Evolutionary conservation across 2,888 invertebrate genomes (phyloP), one percentile per base, ranked within the genome.

Genomic region (Neelides folsomi): DNA sequence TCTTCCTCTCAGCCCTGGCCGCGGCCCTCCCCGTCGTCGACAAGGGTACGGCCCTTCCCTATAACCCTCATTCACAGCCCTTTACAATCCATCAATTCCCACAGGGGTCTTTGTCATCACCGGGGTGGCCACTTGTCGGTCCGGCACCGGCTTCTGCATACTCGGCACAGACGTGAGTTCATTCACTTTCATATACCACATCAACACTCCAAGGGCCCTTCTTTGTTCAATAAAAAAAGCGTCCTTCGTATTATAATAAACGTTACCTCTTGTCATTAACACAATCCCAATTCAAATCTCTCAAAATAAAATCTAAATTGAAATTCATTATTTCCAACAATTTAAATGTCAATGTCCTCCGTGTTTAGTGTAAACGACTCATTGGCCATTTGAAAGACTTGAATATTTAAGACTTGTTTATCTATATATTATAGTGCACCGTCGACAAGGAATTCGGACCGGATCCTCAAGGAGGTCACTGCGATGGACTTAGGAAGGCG

Each of bases 81-180:
- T 27, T 27, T 27, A 7, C 27, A 7, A 27, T 27, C 27, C 27
- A 5, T 27, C 27, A 27, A 27, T 27, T 27, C 4, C 4, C 48
- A 1, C 57, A 70, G 71, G 71, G 4, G 64, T 72, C 45, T 71
- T 71, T 59, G 71, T 71, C 50, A 71, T 72, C 53, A 68, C 69
- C 40, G 71, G 71, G 10, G 71, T 72, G 18, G 60, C 63, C 44
- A 69, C 70, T 2, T 72, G 72, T 53, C 66, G 70, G 2, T 59
- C 59, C n/a, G 69, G 69, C 2, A 54, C 49, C 0, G 72, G 72
- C 20, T 72, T 71, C 62, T 72, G 72, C 55, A 66, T 72, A 27
- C 62, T 71, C 34, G 71, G 71, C 12, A 49, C 62, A 18, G 69
- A 70, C 60, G 71, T 71, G 53, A 66, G 67, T 0, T 56, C 67